Conservation (phyloP, 2,888 invertebrate species). For the Furcula furcula region DNA sequence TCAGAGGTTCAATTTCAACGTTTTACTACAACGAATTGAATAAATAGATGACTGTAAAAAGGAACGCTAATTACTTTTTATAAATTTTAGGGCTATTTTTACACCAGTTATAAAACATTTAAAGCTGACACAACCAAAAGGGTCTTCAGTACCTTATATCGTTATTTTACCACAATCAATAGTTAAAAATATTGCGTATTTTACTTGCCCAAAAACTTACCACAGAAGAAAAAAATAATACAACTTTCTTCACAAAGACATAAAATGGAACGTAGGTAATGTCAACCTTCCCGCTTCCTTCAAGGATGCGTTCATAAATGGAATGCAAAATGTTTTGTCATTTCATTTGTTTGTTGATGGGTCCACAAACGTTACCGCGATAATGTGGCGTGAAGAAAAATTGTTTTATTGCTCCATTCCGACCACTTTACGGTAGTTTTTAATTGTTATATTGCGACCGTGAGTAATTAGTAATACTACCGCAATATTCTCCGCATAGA, state of each 20-base stretch:
- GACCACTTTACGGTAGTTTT: constrained; percentile 66
- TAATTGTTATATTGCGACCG: constrained; percentile 62
- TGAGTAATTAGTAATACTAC: constrained; percentile 59
- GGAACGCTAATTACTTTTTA: no score
- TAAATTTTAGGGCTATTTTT: no score
- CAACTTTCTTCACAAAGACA: constrained; percentile 31
- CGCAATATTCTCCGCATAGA: constrained; percentile 48
- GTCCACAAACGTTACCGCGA: constrained; percentile 28
- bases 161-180: constrained; percentile 17
- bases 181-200: constrained; percentile 26
- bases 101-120: no score
- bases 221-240: constrained; percentile 24
- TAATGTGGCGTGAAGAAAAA: constrained; percentile 39
- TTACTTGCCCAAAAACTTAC: constrained; percentile 21
- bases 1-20: no score
- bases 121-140: no score
- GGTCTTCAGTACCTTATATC: no score
- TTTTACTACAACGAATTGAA: no score
- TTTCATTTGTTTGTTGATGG: constrained; percentile 29
- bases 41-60: no score
- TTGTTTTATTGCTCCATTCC: constrained; percentile 47
- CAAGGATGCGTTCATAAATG: constrained; percentile 30
- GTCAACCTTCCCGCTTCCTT: constrained; percentile 12
- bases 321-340: constrained; percentile 47
- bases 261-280: constrained; percentile 6